Evolutionary conservation across 2,888 invertebrate genomes (phyloP).

Genomic region (Netelia virgata): DNA sequence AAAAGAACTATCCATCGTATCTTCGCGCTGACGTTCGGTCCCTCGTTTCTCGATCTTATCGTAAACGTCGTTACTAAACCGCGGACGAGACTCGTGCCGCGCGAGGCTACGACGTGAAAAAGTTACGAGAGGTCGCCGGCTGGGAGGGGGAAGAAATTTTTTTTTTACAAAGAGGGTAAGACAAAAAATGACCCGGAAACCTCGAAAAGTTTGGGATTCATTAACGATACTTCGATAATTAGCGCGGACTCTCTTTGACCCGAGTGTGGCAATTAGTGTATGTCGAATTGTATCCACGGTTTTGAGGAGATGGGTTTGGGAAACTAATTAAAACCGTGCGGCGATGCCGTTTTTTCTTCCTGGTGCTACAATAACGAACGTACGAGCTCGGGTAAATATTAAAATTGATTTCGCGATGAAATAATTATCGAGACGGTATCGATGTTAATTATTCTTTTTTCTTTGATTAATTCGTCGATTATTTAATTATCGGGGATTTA

Average conservation of each 20-base stretch:
- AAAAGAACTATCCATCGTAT: conserved; percentile 8
- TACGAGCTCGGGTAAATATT: neutral
- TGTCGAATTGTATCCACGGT: neutral
- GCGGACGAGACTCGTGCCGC: conserved; percentile 36
- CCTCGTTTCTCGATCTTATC: conserved; percentile 50
- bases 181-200: conserved; percentile 37
- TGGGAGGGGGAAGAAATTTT: neutral
- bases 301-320: conserved; percentile 7
- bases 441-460: neutral
- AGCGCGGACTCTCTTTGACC: conserved; percentile 9
- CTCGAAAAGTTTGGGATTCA: conserved; percentile 27
- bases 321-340: conserved; percentile 16
- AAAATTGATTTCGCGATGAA: neutral
- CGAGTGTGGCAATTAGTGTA: conserved; percentile 12
- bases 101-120: neutral
- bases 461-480: too few relatives aligned
- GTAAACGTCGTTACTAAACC: conserved; percentile 32
- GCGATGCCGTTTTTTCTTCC: neutral
- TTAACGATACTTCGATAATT: conserved; percentile 45
- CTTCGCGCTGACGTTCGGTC: conserved; percentile 44
- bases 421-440: neutral
- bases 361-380: neutral
- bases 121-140: neutral
- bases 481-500: too few relatives aligned
- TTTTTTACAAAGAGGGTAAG: neutral